Evolutionary conservation across 2,113 vertebrate genomes (phyloP).

Genomic region (Gymnogyps californianus): DNA sequence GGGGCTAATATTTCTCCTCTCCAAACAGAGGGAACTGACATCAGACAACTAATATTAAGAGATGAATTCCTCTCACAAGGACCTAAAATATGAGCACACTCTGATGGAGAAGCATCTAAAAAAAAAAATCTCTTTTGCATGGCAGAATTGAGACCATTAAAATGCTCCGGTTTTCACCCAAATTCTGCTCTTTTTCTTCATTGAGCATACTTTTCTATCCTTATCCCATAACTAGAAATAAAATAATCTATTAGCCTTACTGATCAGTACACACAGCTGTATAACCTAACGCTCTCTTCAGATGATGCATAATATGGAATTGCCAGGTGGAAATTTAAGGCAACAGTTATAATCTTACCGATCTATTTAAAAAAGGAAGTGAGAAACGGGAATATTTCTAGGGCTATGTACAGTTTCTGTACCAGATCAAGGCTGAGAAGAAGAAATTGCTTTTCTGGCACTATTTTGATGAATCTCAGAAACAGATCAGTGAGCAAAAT

Average conservation of each 20-base stretch:
- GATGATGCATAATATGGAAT: background rate
- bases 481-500: background rate
- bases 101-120: background rate
- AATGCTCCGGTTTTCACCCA: background rate
- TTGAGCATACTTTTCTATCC: background rate
- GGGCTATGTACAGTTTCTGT: background rate
- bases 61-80: background rate
- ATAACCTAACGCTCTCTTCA: background rate
- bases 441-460: constrained; percentile 24
- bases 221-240: background rate
- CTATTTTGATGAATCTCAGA: constrained; percentile 17
- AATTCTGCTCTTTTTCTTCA: background rate
- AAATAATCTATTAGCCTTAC: background rate
- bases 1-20: background rate
- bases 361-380: background rate
- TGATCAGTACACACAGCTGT: background rate
- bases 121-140: background rate
- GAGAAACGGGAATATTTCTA: background rate
- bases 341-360: background rate
- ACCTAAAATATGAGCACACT: background rate
- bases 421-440: background rate
- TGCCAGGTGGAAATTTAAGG: background rate
- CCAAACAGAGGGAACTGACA: background rate
- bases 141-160: background rate
- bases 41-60: background rate